A percentile compares a stretch with the other conserved stretches of the same genome.
These are phyloP conservation scores for Ostrea denselamellosa DNA, from an alignment of 1,140 invertebrate genomes.

Conservation along the genomic window DNA sequence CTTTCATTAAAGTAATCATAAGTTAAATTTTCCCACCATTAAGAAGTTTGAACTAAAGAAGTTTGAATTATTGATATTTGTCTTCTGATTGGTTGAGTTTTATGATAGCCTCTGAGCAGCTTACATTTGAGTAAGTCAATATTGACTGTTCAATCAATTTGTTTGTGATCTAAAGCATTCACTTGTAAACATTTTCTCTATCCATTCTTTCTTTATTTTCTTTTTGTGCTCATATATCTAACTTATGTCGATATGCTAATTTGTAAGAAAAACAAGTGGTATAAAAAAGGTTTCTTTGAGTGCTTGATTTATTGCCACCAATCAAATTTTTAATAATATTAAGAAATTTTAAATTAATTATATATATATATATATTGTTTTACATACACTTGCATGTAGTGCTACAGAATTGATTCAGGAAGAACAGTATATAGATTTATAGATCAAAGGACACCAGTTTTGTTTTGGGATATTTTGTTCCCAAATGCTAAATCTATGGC, in stretches of 20 bases:
- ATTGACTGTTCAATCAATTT: slow-evolving; percentile 33
- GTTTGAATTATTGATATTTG: slow-evolving; percentile 18
- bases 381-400: too few relatives aligned
- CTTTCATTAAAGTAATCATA: slow-evolving; percentile 12
- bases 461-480: too few relatives aligned
- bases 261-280: not conserved
- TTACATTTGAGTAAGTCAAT: slow-evolving; percentile 32
- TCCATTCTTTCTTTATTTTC: not conserved
- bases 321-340: too few relatives aligned
- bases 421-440: too few relatives aligned
- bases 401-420: too few relatives aligned
- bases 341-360: too few relatives aligned
- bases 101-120: slow-evolving; percentile 11
- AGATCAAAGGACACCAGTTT: too few relatives aligned
- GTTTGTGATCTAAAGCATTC: slow-evolving; percentile 18
- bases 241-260: not conserved
- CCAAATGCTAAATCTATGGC: too few relatives aligned
- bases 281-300: too few relatives aligned
- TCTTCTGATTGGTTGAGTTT: slow-evolving; percentile 29
- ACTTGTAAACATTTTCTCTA: slow-evolving; percentile 31
- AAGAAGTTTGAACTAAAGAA: slow-evolving; percentile 14
- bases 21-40: slow-evolving; percentile 29
- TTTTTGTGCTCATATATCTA: not conserved
- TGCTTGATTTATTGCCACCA: too few relatives aligned
- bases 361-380: too few relatives aligned